These are phyloP conservation scores for Drosophila parabipectinata DNA, from an alignment of 1,140 invertebrate species.

Conservation along the genomic window DNA sequence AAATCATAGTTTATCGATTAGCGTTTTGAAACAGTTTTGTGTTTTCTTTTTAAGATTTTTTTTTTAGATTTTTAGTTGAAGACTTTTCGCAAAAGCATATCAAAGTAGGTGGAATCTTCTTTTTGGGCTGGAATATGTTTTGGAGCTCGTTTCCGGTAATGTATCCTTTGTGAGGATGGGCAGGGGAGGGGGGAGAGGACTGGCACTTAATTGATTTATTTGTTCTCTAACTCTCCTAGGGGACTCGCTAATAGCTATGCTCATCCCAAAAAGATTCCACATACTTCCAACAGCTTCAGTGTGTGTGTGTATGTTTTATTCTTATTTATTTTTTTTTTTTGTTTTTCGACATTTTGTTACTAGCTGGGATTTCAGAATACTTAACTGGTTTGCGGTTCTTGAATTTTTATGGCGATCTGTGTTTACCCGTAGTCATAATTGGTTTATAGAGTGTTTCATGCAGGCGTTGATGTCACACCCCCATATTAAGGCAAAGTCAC, in stretches of 20 bases:
- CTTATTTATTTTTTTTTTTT: constrained; percentile 3
- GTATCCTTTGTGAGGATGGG: constrained; percentile 8
- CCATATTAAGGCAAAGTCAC: constrained; percentile 59
- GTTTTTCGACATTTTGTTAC: constrained; percentile 33
- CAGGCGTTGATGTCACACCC: constrained; percentile 34
- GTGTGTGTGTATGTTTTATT: constrained; percentile 12
- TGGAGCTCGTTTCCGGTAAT: constrained; percentile 30
- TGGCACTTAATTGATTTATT: constrained; percentile 72
- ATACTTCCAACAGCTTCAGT: constrained; percentile 34
- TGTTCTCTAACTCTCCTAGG: constrained; percentile 20
- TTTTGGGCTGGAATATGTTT: constrained; percentile 10
- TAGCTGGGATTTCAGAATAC: constrained; percentile 50
- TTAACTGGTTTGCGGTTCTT: constrained; percentile 31
- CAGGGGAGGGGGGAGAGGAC: constrained; percentile 17
- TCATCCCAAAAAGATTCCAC: constrained; percentile 36
- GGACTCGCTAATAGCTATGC: constrained; percentile 22
- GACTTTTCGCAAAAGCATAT: constrained; percentile 51
- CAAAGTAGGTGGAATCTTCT: constrained; percentile 35
- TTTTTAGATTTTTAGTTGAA: constrained; percentile 46
- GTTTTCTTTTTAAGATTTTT: constrained; percentile 37
- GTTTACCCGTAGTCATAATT: constrained; percentile 72
- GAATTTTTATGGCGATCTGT: constrained; percentile 27
- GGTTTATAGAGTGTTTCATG: constrained; percentile 54
- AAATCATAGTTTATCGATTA: constrained; percentile 64
- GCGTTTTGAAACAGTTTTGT: constrained; percentile 57